Evolutionary conservation across 2,888 invertebrate species (phyloP), one percentile per base, ranked within the genome.

Genomic region (Maniola hyperantus): DNA sequence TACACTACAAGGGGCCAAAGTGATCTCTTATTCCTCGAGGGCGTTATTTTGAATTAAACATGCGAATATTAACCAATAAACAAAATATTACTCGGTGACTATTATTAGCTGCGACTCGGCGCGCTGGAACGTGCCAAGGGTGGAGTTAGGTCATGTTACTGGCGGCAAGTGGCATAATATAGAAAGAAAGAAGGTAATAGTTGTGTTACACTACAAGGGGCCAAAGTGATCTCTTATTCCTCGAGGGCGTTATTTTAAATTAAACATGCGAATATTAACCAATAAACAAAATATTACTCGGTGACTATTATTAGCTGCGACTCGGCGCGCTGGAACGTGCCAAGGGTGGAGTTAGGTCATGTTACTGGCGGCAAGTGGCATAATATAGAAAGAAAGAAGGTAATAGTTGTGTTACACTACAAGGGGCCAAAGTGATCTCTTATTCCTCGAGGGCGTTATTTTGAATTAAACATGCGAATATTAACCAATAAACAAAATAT

Each of bases 401-500:
- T 5, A 39, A 10, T 39, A 39, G 8, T 10, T 10, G n/a, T n/a
- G n/a, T n/a, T n/a, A n/a, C n/a, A n/a, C n/a, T n/a, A n/a, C n/a
- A n/a, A n/a, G n/a, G n/a, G n/a, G n/a, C n/a, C n/a, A n/a, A n/a
- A n/a, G n/a, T n/a, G n/a, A n/a, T n/a, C n/a, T n/a, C n/a, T n/a
- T n/a, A n/a, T n/a, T n/a, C n/a, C n/a, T n/a, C n/a, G n/a, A n/a
- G n/a, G n/a, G n/a, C n/a, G n/a, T n/a, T n/a, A n/a, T n/a, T n/a
- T n/a, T n/a, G n/a, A n/a, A 60, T 46, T 60, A 46, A 58, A 44
- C 58, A 44, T 20, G 33, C 6, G 39, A 61, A 55, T 46, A 48
- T 50, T 62, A 57, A 48, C 26, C 58, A 26, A 59, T 58, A 58
- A 59, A 59, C 33, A 57, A 57, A 57, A 39, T 55, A 57, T 57